Conservation (phyloP, 2,888 invertebrate species). For the Ophion ellenae region DNA sequence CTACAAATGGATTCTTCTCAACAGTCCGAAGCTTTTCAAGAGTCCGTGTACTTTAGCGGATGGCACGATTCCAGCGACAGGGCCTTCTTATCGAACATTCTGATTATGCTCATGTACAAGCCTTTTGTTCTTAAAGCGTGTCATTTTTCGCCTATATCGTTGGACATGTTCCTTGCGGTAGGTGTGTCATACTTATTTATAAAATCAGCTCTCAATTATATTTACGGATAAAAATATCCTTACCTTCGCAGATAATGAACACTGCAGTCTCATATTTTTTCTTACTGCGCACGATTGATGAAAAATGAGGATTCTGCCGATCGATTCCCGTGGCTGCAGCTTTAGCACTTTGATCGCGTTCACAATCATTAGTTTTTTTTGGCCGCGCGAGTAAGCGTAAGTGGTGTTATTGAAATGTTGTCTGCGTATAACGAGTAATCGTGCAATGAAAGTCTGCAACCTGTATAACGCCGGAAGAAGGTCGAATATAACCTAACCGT, state of each 20-base stretch:
- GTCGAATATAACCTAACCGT: no score
- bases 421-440: no score
- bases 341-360: not conserved
- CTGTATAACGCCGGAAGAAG: no score
- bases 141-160: conserved; percentile 67
- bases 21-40: conserved; percentile 69
- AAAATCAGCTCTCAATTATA: not conserved
- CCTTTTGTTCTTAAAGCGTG: conserved; percentile 70
- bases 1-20: no score
- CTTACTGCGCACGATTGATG: conserved; percentile 7
- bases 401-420: no score
- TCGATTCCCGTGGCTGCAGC: not conserved
- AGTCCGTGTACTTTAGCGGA: conserved; percentile 67
- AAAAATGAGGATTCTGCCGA: conserved; percentile 4
- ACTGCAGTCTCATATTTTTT: conserved; percentile 26
- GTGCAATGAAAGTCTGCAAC: no score
- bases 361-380: not conserved
- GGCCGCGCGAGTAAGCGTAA: not conserved
- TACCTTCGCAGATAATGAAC: conserved; percentile 10
- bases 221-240: not conserved
- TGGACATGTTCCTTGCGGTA: conserved; percentile 58
- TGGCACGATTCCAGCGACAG: conserved; percentile 67
- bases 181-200: not conserved
- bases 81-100: conserved; percentile 60
- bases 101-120: conserved; percentile 69